These are phyloP conservation scores for Ondatra zibethicus DNA, from an alignment of 2,113 vertebrate genomes.

Conservation along the genomic window DNA sequence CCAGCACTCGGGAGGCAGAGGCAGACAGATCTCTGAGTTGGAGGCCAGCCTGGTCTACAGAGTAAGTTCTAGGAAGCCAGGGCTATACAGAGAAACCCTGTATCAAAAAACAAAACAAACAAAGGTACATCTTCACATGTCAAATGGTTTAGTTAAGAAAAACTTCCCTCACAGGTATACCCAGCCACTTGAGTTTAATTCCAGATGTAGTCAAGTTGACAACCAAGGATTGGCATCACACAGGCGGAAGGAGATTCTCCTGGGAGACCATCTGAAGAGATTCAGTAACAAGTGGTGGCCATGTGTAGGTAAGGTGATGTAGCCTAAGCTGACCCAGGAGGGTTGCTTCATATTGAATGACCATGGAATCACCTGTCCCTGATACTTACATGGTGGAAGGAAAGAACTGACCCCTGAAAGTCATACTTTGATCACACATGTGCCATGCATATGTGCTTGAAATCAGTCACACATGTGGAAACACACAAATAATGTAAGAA, in stretches of 20 bases:
- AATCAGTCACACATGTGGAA: not conserved
- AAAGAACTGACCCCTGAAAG: no score
- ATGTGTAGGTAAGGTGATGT: not conserved
- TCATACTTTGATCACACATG: not conserved
- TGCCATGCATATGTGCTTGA: not conserved
- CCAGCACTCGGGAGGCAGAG: no score
- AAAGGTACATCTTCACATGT: not conserved
- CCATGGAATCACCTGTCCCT: not conserved
- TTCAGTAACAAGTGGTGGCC: not conserved
- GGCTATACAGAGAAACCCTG: no score
- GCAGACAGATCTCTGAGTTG: no score
- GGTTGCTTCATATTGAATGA: constrained; percentile 20
- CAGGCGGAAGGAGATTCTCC: not conserved
- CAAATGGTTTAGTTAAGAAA: not conserved
- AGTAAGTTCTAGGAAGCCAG: no score
- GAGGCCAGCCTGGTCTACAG: no score
- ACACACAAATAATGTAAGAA: not conserved
- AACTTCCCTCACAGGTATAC: not conserved
- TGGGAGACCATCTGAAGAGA: not conserved
- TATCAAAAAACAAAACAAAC: no score
- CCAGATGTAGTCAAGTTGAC: not conserved
- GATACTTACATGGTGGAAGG: not conserved
- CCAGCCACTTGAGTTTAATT: not conserved
- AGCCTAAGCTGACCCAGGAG: not conserved
- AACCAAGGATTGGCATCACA: not conserved